Evolutionary conservation across 2,888 invertebrate species (phyloP).

Genomic region (Acronicta aceris): DNA sequence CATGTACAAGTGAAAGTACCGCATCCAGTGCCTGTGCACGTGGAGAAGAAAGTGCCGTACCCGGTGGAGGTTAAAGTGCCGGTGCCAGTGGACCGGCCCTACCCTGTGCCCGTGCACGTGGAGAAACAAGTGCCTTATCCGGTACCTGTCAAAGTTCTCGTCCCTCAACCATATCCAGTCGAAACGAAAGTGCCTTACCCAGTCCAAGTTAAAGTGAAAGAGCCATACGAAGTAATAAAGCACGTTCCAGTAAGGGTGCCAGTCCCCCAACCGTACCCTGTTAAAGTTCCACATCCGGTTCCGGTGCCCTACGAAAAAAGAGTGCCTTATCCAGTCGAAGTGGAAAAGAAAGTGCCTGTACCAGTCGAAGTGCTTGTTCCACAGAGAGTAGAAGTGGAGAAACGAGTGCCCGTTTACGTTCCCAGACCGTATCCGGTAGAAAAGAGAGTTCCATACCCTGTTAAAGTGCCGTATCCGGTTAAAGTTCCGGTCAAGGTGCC

Average conservation of each 20-base stretch:
- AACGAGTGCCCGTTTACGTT: constrained; percentile 70
- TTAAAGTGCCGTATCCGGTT: constrained; percentile 79
- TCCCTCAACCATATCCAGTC: constrained; percentile 86
- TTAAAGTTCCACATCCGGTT: constrained; percentile 87
- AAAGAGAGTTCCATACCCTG: constrained; percentile 77
- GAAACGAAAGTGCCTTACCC: constrained; percentile 89
- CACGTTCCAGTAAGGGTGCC: constrained; percentile 81
- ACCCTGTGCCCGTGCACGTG: constrained; percentile 77
- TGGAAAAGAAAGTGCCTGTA: constrained; percentile 83
- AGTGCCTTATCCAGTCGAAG: constrained; percentile 82
- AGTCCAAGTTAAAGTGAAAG: constrained; percentile 82
- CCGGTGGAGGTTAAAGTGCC: constrained; percentile 79
- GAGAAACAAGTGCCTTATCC: constrained; percentile 83
- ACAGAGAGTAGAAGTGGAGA: constrained; percentile 66
- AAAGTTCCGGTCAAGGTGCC: constrained; percentile 72
- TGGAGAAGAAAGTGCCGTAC: constrained; percentile 82
- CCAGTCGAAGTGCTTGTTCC: constrained; percentile 76
- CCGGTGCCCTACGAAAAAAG: constrained; percentile 82
- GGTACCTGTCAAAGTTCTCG: constrained; percentile 80
- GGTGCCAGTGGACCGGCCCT: constrained; percentile 78
- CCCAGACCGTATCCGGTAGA: constrained; percentile 78
- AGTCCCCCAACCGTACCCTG: constrained; percentile 85
- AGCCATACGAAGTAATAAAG: constrained; percentile 81
- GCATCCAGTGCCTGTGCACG: constrained; percentile 76
- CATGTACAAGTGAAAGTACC: constrained; percentile 83